Percentiles rank a stretch among this genome's conserved stretches.
Conservation (phyloP, 2,797 vertebrate species). For the Tokudaia tokunoshimensis region DNA sequence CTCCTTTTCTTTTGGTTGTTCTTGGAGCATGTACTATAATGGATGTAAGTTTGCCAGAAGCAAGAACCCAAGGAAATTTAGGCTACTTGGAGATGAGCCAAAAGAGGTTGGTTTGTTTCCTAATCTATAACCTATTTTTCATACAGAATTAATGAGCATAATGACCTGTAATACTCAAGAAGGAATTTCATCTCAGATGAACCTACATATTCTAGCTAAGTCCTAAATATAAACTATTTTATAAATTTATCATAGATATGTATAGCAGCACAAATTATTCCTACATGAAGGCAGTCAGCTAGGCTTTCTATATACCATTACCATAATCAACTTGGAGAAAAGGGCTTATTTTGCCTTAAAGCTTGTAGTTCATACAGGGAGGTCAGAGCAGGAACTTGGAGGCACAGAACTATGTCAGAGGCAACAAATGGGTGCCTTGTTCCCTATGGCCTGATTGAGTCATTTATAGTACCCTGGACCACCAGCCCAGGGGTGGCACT, state of each 20-base stretch:
- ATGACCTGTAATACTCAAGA: not conserved
- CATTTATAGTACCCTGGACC: not conserved
- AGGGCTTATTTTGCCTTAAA: not conserved
- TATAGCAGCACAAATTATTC: not conserved
- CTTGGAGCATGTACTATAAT: conserved; percentile 99
- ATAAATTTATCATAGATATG: not conserved
- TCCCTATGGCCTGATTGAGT: not conserved
- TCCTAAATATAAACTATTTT: not conserved
- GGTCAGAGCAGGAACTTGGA: not conserved
- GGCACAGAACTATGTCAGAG: not conserved
- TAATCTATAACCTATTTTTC: conserved; percentile 75
- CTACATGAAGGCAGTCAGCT: not conserved
- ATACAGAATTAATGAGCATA: conserved; percentile 24
- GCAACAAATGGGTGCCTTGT: too few relatives aligned
- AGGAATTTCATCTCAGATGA: not conserved
- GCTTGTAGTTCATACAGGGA: not conserved
- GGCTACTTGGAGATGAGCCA: conserved; percentile 95
- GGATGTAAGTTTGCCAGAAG: conserved; percentile 99
- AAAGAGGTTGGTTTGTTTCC: conserved; percentile 93
- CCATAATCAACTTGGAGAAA: not conserved
- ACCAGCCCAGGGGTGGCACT: not conserved
- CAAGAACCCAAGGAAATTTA: conserved; percentile 99
- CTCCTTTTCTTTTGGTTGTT: conserved; percentile 99
- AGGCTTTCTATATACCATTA: not conserved
- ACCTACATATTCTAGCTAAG: not conserved